Evolutionary conservation across 2,113 vertebrate species (phyloP), one percentile per base, ranked within the genome.

Genomic region (Himantopus leucocephalus): DNA sequence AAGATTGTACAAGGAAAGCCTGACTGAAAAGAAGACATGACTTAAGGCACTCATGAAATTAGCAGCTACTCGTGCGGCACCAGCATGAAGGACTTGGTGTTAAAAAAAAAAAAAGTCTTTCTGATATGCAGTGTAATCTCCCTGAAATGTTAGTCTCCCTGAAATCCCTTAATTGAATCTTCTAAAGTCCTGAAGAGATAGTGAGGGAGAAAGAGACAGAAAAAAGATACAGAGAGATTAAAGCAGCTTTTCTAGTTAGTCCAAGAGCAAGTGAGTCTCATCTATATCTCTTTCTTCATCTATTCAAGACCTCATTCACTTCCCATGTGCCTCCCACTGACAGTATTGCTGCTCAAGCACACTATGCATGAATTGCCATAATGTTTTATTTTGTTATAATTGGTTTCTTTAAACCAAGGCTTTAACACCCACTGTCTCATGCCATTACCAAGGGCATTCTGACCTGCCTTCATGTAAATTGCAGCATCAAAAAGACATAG

Each of bases 351-450:
- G 56, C 85, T 78, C 76, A 89, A 89, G 91, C 63, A 85, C 77
- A 73, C 94, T 93, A 82, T 84, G 82, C 85, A 94, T 73, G 91
- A 81, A 70, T 59, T 91, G 86, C 91, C 63, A 85, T 95, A 91
- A 97, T 97, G 91, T 95, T 96, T 97, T 95, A 96, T 97, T 97
- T 97, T 97, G 87, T 84, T 94, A 81, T 88, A 95, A 97, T 93
- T 95, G 83, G 78, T 85, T 96, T 97, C 80, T 94, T 95, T 90
- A 96, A 96, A 88, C 94, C 70, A 88, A 96, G 67, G 47, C 81
- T 94, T 93, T 96, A 89, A 95, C 53, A 92, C 64, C 83, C 85
- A 89, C 82, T 84, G 88, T 94, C 94, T 71, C 79, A 58, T 85
- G 71, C 60, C 67, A 89, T 97, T 88, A 94, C 76, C 64, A 91